Evolutionary conservation across 1,140 invertebrate species (phyloP), one percentile per base, ranked within the genome.

Genomic region (Trichonephila clavata): DNA sequence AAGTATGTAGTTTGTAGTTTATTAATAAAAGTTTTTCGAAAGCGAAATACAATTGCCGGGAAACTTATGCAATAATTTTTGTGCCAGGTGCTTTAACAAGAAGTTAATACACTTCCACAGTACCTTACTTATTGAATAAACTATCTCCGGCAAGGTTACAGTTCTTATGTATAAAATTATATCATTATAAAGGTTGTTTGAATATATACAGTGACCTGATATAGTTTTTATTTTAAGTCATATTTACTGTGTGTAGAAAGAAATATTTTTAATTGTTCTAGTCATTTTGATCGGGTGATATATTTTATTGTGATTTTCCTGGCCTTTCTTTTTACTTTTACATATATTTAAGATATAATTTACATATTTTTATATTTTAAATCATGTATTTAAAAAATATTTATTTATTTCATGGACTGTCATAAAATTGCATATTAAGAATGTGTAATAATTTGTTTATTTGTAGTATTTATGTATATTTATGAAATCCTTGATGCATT

Each of bases 31-130:
- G 18, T 77, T 27, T n/a, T 77, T 77, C 27, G 32, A 77, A 77
- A 77, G 32, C 13, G 14, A 57, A 24, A 50, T n/a, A 83, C 16
- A 39, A 27, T 24, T 59, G 81, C 81, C 81, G 81, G 81, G 81
- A 43, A 84, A 24, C 21, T 57, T 84, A 84, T 57, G 81, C 81
- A 84, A 84, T 84, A 84, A 84, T 57, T 57, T 84, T 59, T 24
- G 57, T 14, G 43, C 81, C n/a, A 59, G 57, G 43, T 57, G 57
- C 43, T 32, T 32, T 18, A 77, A 39, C 71, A 32, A 32, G 71
- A 27, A 77, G 50, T 50, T 50, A 50, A 50, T 50, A 32, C 32
- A 77, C 32, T 77, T 77, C 71, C 71, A 50, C 50, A 77, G 71
- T 27, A 77, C 18, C 71, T 32, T 77, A 77, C 27, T 32, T 77